Evolutionary conservation across 2,113 vertebrate species (phyloP), one percentile per base, ranked within the genome.

Genomic region (Carollia perspicillata): DNA sequence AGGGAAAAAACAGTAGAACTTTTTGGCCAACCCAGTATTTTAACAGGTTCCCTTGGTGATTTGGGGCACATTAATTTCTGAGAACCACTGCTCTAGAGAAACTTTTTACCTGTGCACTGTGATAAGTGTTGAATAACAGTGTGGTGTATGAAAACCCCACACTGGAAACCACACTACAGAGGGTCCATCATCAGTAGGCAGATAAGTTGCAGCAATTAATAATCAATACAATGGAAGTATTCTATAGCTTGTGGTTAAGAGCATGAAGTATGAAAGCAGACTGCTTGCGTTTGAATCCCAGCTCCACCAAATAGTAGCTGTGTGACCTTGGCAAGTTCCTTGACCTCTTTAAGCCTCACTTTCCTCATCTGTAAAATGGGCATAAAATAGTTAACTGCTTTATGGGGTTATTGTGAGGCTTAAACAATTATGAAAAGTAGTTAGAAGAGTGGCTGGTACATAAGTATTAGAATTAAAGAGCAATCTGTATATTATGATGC

Each of bases 401-500:
- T 85, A 79, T 28, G 78, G 60, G 35, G 49, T 65, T 87, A 87
- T 40, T 88, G 65, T 87, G 16, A 87, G 30, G 37, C 42, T 77
- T 80, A 79, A 83, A 65, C 26, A 63, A 84, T 66, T 95, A 90
- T 30, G 80, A 69, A 90, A 86, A 89, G 23, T 60, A 83, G 37
- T 47, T 58, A 63, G 37, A 55, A 84, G 80, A 81, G 14, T 77
- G 28, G 7, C n/a, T 78, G 33, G 33, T 90, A 92, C 71, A 12
- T 71, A 78, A 78, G 22, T 94, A 66, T 83, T 80, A 49, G 33
- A 75, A 35, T 95, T 96, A 35, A 89, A 92, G 47, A 71, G 22
- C 12, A 90, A 65, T n/a, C 13, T 75, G 58, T 49, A n/a, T 65
- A 72, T 65, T 84, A 37, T 63, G 33, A 65, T 83, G 17, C 49